These are phyloP conservation scores for Colletes latitarsis DNA, from an alignment of 1,140 invertebrate genomes.

Conservation along the genomic window DNA sequence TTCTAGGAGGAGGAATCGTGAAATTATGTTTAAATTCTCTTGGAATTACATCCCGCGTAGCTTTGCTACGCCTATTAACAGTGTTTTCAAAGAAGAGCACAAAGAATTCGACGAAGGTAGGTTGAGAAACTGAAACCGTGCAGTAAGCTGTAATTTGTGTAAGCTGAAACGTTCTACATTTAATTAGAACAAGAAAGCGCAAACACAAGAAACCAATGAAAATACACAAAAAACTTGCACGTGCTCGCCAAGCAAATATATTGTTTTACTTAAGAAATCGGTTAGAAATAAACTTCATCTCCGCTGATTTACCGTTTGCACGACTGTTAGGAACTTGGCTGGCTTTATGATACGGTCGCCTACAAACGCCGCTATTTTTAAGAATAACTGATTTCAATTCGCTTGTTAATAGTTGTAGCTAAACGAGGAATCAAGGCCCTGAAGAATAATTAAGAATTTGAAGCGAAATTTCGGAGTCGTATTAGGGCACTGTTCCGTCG, in stretches of 20 bases:
- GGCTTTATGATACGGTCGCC: too few relatives aligned
- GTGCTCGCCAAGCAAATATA: background rate
- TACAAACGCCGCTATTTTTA: too few relatives aligned
- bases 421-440: too few relatives aligned
- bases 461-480: too few relatives aligned
- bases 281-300: slow-evolving; percentile 12
- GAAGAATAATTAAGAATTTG: too few relatives aligned
- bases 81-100: background rate
- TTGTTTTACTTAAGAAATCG: background rate
- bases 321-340: too few relatives aligned
- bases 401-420: too few relatives aligned
- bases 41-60: background rate
- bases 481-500: too few relatives aligned
- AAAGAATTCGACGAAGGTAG: background rate
- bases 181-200: background rate
- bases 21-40: slow-evolving; percentile 7
- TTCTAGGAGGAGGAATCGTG: background rate
- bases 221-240: background rate
- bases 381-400: too few relatives aligned
- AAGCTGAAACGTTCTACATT: background rate
- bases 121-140: background rate
- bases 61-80: background rate
- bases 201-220: background rate
- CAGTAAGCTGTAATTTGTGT: background rate
- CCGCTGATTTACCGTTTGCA: background rate